A percentile compares a stretch with the other conserved stretches of the same genome.
Conservation (phyloP, 1,140 invertebrate species). For the Drosophila setifemur region DNA sequence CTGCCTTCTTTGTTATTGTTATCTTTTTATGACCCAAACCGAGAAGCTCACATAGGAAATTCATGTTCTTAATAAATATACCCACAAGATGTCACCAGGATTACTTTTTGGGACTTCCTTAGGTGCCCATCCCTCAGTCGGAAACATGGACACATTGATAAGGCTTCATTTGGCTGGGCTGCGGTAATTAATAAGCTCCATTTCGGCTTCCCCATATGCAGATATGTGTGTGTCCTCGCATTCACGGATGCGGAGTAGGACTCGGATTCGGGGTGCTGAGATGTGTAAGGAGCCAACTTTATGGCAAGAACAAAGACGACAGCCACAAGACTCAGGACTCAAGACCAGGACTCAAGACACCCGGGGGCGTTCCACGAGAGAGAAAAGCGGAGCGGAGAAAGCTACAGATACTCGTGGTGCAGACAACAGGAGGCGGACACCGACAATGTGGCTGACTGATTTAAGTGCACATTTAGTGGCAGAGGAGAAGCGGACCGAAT, state of each 20-base stretch:
- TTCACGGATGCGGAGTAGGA: slow-evolving; percentile 27
- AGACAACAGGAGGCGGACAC: slow-evolving; percentile 45
- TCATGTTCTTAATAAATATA: no score
- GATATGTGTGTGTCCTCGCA: slow-evolving; percentile 14
- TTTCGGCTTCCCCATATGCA: neutral
- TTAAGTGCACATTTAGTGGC: slow-evolving; percentile 47
- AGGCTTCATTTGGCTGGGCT: slow-evolving; percentile 6
- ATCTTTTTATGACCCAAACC: no score
- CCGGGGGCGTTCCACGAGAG: slow-evolving; percentile 23
- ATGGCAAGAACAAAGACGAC: slow-evolving; percentile 40
- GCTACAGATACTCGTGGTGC: slow-evolving; percentile 27
- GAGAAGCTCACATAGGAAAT: no score
- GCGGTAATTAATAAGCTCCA: slow-evolving; percentile 28
- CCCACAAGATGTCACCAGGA: no score
- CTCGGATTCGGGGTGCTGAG: slow-evolving; percentile 16
- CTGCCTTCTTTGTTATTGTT: no score
- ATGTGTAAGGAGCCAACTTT: slow-evolving; percentile 36
- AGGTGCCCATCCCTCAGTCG: no score
- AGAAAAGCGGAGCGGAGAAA: slow-evolving; percentile 23
- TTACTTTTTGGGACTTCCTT: no score
- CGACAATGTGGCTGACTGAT: slow-evolving; percentile 46
- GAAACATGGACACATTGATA: neutral
- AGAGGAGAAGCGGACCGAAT: slow-evolving; percentile 19
- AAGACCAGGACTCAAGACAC: slow-evolving; percentile 1
- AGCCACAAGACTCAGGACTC: slow-evolving; percentile 19